Evolutionary conservation across 2,113 vertebrate genomes (phyloP).

Genomic region (Thinocorus orbignyianus): DNA sequence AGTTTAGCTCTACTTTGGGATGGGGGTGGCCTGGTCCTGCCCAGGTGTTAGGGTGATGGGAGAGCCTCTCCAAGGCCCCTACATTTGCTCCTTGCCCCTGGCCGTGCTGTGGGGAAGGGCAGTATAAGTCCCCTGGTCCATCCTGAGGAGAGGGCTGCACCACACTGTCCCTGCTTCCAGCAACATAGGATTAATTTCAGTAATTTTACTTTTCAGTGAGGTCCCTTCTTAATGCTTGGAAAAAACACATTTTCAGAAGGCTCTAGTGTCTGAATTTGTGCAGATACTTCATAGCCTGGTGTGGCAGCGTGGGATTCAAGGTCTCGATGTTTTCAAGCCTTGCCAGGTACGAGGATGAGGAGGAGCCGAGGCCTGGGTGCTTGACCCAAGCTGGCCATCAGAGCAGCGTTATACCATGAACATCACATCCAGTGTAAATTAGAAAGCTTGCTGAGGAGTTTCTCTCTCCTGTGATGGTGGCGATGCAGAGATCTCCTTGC

Average conservation of each 20-base stretch:
- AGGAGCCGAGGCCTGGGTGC: neutral
- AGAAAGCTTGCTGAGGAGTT: neutral
- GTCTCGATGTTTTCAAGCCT: neutral
- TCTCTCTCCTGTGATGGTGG: neutral
- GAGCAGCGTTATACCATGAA: neutral
- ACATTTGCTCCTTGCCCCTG: fast-evolving
- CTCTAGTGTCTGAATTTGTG: neutral
- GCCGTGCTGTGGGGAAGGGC: neutral
- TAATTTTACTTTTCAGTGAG: neutral
- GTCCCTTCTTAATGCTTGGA: neutral
- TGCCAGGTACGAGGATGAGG: neutral
- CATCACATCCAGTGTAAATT: neutral
- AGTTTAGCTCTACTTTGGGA: neutral
- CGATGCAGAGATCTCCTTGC: neutral
- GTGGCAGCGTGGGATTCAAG: neutral
- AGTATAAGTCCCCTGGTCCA: neutral
- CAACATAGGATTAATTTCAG: neutral
- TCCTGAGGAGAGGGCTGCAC: fast-evolving
- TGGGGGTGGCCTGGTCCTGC: fast-evolving
- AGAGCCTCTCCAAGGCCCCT: neutral
- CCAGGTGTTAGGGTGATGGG: fast-evolving
- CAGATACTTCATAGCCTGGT: neutral
- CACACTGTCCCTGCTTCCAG: neutral
- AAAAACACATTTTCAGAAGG: neutral
- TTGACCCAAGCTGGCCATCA: neutral